Conservation (phyloP, 2,888 invertebrate species). For the Spatulosminthurus flaviceps region DNA sequence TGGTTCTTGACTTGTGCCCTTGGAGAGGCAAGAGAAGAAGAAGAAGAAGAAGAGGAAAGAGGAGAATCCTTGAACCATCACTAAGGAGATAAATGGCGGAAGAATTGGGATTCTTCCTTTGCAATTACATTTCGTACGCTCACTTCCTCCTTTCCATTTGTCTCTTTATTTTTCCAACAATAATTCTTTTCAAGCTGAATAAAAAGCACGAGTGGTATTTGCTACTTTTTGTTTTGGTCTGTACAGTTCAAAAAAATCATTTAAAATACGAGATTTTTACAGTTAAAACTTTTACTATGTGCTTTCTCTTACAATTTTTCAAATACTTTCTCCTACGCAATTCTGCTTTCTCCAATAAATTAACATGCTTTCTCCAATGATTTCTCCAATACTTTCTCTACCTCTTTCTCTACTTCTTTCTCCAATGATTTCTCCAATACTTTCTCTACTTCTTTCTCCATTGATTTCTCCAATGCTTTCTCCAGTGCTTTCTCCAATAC, state of each 20-base stretch:
- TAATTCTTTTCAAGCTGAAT: too few relatives aligned
- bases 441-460: not conserved
- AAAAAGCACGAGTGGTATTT: too few relatives aligned
- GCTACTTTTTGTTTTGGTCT: too few relatives aligned
- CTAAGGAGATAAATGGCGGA: not conserved
- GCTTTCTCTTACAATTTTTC: too few relatives aligned
- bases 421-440: not conserved
- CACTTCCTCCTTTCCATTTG: not conserved
- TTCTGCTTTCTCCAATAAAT: too few relatives aligned
- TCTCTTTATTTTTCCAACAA: not conserved
- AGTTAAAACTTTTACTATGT: too few relatives aligned
- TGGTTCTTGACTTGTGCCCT: too few relatives aligned
- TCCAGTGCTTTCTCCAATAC: not conserved
- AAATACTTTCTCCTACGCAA: too few relatives aligned
- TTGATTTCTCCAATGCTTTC: not conserved
- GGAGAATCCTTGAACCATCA: not conserved
- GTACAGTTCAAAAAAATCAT: too few relatives aligned
- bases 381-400: constrained; percentile 12
- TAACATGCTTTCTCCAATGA: not conserved
- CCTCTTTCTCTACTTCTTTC: not conserved
- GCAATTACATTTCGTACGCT: constrained; percentile 15
- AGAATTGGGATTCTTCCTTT: constrained; percentile 2
- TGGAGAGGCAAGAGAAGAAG: not conserved
- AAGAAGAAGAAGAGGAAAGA: not conserved
- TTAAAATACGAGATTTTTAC: too few relatives aligned